Base-by-base conservation (phyloP, 2,113 vertebrate species). In the Pelobates fuscus region DNA sequence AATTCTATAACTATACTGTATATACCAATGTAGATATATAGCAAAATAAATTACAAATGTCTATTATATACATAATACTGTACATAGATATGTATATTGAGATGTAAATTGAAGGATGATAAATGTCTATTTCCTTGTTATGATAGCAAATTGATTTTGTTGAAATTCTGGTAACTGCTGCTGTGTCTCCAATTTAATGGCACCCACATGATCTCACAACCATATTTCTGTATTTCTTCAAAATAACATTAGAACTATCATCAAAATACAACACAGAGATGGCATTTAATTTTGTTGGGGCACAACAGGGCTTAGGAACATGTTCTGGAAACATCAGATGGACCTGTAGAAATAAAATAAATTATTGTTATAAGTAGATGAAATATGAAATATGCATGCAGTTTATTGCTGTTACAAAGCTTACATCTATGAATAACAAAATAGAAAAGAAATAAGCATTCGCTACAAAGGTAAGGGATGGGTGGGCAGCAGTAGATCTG, bases 241-340 rank as follows among this genome's bases (percentile, higher is more conserved):
- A 88, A 87, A 99, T 99, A 66, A 99, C 97, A 32, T 99, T 99
- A 78, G 97, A 98, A 83, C 96, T 99, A 87, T 99, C 97, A 78
- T 99, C 97, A 86, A 99, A 99, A 86, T 99, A 99, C 57, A 99
- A 92, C 57, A 99, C 97, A n/a, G 97, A 99, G 86, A 99, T 99
- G 61, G 97, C 96, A 0, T 98, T 99, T 84, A 99, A 89, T 84
- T 98, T 98, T 83, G 97, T 99, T 46, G 97, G 97, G 70, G 97
- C 97, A 72, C 97, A 99, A 82, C 97, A 99, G 14, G 97, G 97
- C 84, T 98, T 99, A 84, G 97, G 97, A 82, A 99, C 97, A 1
- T 98, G 97, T 80, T 98, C 95, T 59, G 97, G 97, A 87, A 98
- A 98, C 97, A 98, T 99, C 90, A 98, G 90, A 81, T 99, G 97